Base-by-base conservation (phyloP, 2,888 invertebrate species). In the Papilio gigon region DNA sequence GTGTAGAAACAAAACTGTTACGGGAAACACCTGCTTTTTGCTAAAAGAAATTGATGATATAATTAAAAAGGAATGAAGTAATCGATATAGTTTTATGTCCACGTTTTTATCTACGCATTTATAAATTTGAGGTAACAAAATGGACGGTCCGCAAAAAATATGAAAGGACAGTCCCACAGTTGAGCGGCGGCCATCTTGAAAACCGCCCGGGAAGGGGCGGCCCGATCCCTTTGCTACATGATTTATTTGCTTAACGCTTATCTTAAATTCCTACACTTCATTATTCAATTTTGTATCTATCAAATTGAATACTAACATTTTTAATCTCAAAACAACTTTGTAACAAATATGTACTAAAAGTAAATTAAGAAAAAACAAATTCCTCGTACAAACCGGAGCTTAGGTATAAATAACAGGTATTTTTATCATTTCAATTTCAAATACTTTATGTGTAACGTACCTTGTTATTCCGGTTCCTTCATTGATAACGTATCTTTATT, bases 121-220 rank as follows among this genome's bases (percentile, higher is more conserved):
- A 30, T 50, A 61, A 64, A 59, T 47, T 56, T 42, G 44, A 67
- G 59, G 56, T 65, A 79, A 82, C 83, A 84, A 84, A 84, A 86
- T 84, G 83, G 87, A 80, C 73, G 84, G 72, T 73, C 77, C 77
- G 81, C 80, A 80, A 87, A 87, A 83, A 85, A 78, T 78, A 78
- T 79, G 81, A 78, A 80, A 78, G 78, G 81, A 83, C 87, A 59
- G 47, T 68, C 68, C 47, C 64, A 68, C 88, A 87, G 87, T 87
- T 87, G 88, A 82, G 79, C 71, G 74, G 68, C 89, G 85, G 90
- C 90, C 90, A 90, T 90, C 79, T 90, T 91, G 88, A 75, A 78
- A 79, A 71, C 80, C 78, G 76, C 75, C 75, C 75, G 84, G 81
- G 83, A 80, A 80, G 87, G 85, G 84, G 83, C 84, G 82, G 79